These are phyloP conservation scores for Eurystomus glaucurus DNA, from an alignment of 2,797 vertebrate species.

Conservation along the genomic window DNA sequence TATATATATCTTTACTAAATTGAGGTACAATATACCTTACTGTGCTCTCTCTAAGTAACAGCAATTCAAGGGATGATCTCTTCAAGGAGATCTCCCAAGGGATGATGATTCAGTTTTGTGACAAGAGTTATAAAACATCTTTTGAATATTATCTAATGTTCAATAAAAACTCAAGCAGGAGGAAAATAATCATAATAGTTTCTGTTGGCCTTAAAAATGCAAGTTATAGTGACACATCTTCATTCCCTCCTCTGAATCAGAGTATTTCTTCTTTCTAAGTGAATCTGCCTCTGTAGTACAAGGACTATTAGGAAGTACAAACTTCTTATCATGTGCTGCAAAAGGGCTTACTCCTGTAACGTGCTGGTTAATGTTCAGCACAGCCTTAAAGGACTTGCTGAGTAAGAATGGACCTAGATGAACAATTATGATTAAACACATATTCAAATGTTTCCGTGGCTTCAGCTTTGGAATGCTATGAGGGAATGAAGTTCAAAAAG, in stretches of 20 bases:
- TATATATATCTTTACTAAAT: background rate
- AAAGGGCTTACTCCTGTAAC: background rate
- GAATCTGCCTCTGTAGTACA: background rate
- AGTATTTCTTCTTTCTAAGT: background rate
- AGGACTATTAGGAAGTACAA: background rate
- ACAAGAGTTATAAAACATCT: background rate
- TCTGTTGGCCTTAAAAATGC: background rate
- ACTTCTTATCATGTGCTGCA: background rate
- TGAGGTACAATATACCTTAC: background rate
- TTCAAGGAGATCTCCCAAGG: no score
- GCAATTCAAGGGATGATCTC: background rate
- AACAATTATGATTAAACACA: background rate
- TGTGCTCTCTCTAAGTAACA: background rate
- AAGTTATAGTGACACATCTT: background rate
- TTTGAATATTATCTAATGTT: background rate
- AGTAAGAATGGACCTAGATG: background rate
- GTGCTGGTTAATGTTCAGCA: background rate
- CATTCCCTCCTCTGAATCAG: background rate
- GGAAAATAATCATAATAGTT: background rate
- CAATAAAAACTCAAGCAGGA: background rate
- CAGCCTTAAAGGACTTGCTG: background rate
- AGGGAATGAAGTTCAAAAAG: background rate
- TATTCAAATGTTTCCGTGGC: background rate
- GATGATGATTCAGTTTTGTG: background rate
- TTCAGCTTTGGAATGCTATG: background rate